Conservation (phyloP, 2,113 vertebrate genomes). For the Sprattus sprattus region DNA sequence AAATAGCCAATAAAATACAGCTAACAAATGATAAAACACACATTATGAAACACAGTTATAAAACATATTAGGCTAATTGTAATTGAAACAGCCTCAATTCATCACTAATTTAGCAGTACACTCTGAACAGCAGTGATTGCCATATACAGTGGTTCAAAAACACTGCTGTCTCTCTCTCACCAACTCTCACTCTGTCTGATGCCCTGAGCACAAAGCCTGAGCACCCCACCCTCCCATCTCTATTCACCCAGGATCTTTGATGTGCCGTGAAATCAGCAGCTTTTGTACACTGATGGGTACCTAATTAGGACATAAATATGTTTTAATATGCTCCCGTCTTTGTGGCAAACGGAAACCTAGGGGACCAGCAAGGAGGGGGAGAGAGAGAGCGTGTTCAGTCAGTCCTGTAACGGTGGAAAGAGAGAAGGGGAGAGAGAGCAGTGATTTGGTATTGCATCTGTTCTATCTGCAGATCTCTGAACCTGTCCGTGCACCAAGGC, state of each 20-base stretch:
- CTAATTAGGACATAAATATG: constrained; percentile 26
- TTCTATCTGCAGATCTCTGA: neutral
- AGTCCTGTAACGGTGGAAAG: neutral
- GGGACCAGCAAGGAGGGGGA: neutral
- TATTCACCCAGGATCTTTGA: neutral
- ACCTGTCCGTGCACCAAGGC: neutral
- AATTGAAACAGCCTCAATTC: neutral
- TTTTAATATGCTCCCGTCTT: neutral
- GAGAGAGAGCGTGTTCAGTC: neutral
- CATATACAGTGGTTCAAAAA: no score
- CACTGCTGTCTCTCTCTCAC: neutral
- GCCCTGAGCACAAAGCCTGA: neutral
- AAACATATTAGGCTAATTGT: neutral
- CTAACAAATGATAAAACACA: no score
- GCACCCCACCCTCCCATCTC: neutral
- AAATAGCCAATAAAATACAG: neutral
- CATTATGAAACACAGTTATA: neutral
- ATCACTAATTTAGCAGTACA: neutral
- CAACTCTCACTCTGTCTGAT: neutral
- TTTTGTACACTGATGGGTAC: constrained; percentile 6
- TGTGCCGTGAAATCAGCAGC: neutral
- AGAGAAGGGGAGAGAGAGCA: neutral
- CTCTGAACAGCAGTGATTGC: neutral
- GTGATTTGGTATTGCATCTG: no score
- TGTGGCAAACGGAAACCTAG: neutral